Percentiles rank a stretch among this genome's conserved stretches.
Evolutionary conservation across 1,140 invertebrate species (phyloP).

Genomic region (Orussus abietinus): DNA sequence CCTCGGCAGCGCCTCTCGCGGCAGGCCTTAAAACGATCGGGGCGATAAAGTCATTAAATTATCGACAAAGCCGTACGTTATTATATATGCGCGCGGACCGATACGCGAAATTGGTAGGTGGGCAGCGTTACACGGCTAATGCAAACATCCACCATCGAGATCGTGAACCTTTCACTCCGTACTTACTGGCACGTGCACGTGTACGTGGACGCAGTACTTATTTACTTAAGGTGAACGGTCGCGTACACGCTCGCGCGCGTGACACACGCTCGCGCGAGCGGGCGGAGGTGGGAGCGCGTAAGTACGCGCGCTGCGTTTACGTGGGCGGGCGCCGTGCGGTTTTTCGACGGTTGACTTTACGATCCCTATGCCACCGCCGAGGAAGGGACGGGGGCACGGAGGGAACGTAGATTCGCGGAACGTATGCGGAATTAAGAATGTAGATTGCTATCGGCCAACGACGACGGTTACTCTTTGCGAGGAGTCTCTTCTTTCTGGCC

Average conservation of each 20-base stretch:
- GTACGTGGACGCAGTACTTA: background rate
- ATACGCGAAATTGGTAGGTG: conserved; percentile 26
- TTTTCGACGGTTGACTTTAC: conserved; percentile 35
- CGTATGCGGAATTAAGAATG: conserved; percentile 35
- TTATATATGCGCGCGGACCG: conserved; percentile 21
- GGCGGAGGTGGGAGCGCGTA: background rate
- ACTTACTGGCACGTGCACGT: no score
- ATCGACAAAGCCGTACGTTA: conserved; percentile 25
- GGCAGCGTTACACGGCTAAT: conserved; percentile 21
- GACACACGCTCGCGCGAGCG: no score
- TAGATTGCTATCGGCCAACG: conserved; percentile 33
- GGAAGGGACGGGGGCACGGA: background rate
- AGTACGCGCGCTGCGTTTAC: conserved; percentile 7
- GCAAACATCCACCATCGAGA: conserved; percentile 29
- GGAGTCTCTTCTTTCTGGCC: no score
- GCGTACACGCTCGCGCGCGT: no score
- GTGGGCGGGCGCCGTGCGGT: conserved; percentile 25
- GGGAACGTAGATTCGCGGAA: conserved; percentile 10
- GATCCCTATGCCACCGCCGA: no score
- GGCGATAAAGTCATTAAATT: conserved; percentile 35
- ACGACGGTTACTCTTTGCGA: no score
- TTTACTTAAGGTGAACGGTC: background rate
- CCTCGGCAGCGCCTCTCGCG: background rate
- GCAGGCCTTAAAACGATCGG: conserved; percentile 27
- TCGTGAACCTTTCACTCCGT: conserved; percentile 27